A percentile compares a stretch with the other conserved stretches of the same genome.
These are phyloP conservation scores for Troilus luridus DNA, from an alignment of 2,888 invertebrate genomes.

Conservation along the genomic window DNA sequence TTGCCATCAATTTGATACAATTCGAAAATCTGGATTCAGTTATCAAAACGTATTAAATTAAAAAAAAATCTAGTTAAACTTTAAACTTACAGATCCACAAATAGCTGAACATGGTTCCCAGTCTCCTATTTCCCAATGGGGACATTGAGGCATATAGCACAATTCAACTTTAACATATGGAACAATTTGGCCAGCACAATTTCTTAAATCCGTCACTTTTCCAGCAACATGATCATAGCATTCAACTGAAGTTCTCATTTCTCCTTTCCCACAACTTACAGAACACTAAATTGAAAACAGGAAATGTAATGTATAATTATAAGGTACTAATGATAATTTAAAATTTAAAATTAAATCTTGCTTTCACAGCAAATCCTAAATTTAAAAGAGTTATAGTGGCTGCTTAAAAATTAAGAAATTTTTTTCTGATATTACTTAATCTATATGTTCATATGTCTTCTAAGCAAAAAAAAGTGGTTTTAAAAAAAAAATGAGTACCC, in stretches of 20 bases:
- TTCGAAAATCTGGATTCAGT: no score
- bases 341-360: not conserved
- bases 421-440: no score
- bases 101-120: slow-evolving; percentile 67
- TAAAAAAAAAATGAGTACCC: no score
- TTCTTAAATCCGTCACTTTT: slow-evolving; percentile 62
- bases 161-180: slow-evolving; percentile 67
- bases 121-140: slow-evolving; percentile 65
- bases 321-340: not conserved
- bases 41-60: no score
- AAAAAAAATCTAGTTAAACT: not conserved
- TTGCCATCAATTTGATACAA: not conserved
- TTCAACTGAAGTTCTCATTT: slow-evolving; percentile 71
- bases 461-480: no score
- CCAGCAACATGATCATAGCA: slow-evolving; percentile 71
- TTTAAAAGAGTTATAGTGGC: no score
- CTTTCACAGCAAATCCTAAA: not conserved
- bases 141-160: slow-evolving; percentile 71
- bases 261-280: slow-evolving; percentile 76
- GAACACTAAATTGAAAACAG: slow-evolving; percentile 73
- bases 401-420: no score
- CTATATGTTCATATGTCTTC: no score
- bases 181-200: slow-evolving; percentile 63
- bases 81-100: slow-evolving; percentile 68
- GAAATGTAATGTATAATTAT: not conserved